Evolutionary conservation across 2,888 invertebrate species (phyloP).

Genomic region (Caenorhabditis panamensis): DNA sequence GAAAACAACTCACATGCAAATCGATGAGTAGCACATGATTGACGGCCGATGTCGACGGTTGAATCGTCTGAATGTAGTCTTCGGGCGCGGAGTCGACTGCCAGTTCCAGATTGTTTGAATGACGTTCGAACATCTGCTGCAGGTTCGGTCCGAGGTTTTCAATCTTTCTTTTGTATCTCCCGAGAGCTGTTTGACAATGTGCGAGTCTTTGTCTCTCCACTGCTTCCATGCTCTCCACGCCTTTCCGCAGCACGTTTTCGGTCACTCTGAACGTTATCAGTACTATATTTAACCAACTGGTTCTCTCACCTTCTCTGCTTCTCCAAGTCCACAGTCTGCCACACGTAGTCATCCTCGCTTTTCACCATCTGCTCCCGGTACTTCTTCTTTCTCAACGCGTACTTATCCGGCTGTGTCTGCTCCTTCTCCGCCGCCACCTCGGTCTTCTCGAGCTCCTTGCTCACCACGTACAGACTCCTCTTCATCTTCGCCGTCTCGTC

Average conservation of each 20-base stretch:
- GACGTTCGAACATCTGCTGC: constrained; percentile 58
- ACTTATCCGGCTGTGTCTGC: constrained; percentile 55
- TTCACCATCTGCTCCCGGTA: constrained; percentile 66
- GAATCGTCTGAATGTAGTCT: constrained; percentile 67
- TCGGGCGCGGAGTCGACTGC: constrained; percentile 68
- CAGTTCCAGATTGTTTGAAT: constrained; percentile 67
- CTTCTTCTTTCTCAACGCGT: constrained; percentile 62
- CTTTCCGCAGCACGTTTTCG: constrained; percentile 70
- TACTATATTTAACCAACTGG: neutral
- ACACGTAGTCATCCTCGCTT: constrained; percentile 70
- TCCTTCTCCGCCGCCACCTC: constrained; percentile 62
- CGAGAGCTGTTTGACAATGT: constrained; percentile 74
- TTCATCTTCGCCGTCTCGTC: constrained; percentile 69
- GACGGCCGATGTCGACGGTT: constrained; percentile 70
- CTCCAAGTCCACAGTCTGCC: constrained; percentile 71
- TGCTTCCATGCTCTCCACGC: constrained; percentile 72
- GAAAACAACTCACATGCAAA: constrained; percentile 41
- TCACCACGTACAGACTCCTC: constrained; percentile 64
- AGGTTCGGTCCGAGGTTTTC: constrained; percentile 72
- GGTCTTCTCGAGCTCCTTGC: constrained; percentile 70
- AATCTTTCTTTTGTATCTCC: constrained; percentile 73
- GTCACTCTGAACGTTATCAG: constrained; percentile 59
- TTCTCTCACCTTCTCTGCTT: constrained; percentile 71
- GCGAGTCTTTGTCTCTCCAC: constrained; percentile 74
- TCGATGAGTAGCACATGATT: constrained; percentile 62